Base-by-base conservation (phyloP, 1,140 invertebrate genomes). In the Drosophila setifemur region DNA sequence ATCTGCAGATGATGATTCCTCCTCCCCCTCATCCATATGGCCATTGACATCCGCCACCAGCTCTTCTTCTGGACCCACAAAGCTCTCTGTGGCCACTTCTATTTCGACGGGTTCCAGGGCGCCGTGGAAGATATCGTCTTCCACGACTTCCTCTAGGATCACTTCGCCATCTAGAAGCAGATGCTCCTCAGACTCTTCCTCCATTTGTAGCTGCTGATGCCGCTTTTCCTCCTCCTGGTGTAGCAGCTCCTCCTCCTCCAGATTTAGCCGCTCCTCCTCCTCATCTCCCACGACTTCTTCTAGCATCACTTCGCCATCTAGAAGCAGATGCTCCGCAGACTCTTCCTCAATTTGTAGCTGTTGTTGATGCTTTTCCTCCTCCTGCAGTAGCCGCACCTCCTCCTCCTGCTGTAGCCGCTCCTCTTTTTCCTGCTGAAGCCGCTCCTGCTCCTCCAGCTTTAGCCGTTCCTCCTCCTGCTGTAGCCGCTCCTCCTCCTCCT, bases 11-110 rank as follows among this genome's bases (percentile, higher is more conserved):
- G 44, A 1, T 64, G 28, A 33, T 0, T 71, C 45, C 9, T 52
- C 18, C 14, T 63, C n/a, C 18, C 40, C 45, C 12, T 35, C 28
- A 6, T 58, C 47, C 47, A 64, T 37, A 52, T 77, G 73, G 35
- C 50, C 66, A 26, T 61, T 76, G 18, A 39, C 58, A 35, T 71
- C 68, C 8, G 50, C 49, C 18, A 43, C 39, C 7, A 73, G 23
- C 16, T 73, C 49, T 16, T 87, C 67, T 3, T 85, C 73, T 31
- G 66, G 63, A 2, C 52, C 75, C 29, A 79, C 67, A 39, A 60
- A 33, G 7, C 70, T 73, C 53, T 76, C 77, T 5, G 40, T 39
- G 2, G 50, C 70, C 9, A 74, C 52, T 39, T 79, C 77, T 44
- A 83, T 70, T 39, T 52, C 75, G 39, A 83, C 29, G 25, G 66